Evolutionary conservation across 2,888 invertebrate genomes (phyloP).

Genomic region (Leptarthrus brevirostris): DNA sequence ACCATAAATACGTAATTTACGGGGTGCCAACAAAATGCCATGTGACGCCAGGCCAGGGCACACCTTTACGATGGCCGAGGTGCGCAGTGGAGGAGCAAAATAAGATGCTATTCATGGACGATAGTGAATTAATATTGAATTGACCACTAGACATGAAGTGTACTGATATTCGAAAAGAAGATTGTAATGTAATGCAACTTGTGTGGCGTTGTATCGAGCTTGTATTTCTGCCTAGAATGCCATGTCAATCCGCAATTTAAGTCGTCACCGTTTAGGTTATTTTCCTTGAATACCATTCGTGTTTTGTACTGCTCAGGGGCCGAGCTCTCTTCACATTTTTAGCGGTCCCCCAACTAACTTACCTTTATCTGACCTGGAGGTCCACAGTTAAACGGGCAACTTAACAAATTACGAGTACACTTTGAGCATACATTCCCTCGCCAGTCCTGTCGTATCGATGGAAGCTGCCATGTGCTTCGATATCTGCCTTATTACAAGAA

Average conservation of each 20-base stretch:
- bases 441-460: slow-evolving; percentile 19
- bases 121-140: slow-evolving; percentile 22
- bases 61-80: slow-evolving; percentile 10
- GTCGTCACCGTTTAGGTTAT: slow-evolving; percentile 40
- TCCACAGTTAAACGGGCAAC: slow-evolving; percentile 27
- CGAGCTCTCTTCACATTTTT: neutral
- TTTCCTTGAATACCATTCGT: neutral
- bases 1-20: slow-evolving; percentile 44
- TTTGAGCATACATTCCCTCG: slow-evolving; percentile 32
- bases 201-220: slow-evolving; percentile 22
- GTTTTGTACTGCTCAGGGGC: neutral
- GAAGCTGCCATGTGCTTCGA: slow-evolving; percentile 35
- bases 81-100: neutral
- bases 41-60: slow-evolving; percentile 7
- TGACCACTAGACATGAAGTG: slow-evolving; percentile 4
- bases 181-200: neutral
- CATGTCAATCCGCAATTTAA: slow-evolving; percentile 39
- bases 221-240: slow-evolving; percentile 31
- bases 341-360: neutral
- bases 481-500: slow-evolving; percentile 31
- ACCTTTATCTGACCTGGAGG: slow-evolving; percentile 19
- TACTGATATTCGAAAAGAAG: neutral
- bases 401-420: slow-evolving; percentile 45
- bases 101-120: neutral
- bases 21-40: slow-evolving; percentile 30